These are phyloP conservation scores for Nemopilema nomurai DNA, from an alignment of 30 jellyfish, hydroid and myxozoan species.

Conservation along the genomic window DNA sequence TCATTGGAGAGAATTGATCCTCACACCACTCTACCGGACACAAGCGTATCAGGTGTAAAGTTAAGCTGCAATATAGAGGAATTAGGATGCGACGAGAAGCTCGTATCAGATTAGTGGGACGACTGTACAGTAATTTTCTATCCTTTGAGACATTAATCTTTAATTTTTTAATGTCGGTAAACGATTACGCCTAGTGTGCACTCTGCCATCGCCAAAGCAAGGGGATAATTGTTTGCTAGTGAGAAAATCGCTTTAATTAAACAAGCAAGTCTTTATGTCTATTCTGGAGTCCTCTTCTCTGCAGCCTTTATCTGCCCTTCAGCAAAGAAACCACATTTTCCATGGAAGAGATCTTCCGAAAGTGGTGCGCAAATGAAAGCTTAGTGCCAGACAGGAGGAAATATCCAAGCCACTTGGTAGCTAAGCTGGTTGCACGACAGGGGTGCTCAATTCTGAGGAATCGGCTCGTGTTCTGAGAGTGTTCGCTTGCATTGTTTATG, in stretches of 20 bases:
- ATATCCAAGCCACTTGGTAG: neutral
- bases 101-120: neutral
- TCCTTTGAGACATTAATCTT: neutral
- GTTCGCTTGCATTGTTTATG: neutral
- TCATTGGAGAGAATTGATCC: neutral
- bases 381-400: neutral
- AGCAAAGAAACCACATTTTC: neutral
- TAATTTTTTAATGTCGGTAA: constrained; percentile 3
- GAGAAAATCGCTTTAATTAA: neutral
- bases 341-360: neutral
- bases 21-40: neutral
- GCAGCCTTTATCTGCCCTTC: neutral
- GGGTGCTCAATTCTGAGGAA: neutral
- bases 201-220: neutral
- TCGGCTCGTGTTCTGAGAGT: neutral
- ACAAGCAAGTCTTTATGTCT: neutral
- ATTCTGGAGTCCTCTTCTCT: neutral
- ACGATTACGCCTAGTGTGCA: constrained; percentile 4
- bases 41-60: neutral
- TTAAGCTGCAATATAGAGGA: neutral
- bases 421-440: neutral
- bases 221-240: neutral
- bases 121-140: neutral
- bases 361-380: neutral
- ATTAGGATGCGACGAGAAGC: neutral